Conservation (phyloP, 2,888 invertebrate species). For the Hetaerina titia region DNA sequence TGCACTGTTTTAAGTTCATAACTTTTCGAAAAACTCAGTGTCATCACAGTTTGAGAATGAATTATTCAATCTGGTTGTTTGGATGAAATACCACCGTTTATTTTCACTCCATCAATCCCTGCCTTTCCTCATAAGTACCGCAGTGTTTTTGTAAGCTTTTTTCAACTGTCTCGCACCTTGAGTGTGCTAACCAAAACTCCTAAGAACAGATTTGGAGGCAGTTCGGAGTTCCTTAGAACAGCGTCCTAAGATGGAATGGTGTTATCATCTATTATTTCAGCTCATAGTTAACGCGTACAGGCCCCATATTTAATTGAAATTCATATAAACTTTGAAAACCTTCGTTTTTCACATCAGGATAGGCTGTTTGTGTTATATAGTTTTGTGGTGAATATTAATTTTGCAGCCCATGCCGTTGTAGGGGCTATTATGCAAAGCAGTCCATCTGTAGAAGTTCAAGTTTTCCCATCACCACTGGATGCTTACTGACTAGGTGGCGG, state of each 20-base stretch:
- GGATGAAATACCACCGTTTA: too few relatives aligned
- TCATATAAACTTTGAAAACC: not conserved
- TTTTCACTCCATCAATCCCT: too few relatives aligned
- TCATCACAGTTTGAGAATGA: too few relatives aligned
- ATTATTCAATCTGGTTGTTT: too few relatives aligned
- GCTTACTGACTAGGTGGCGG: not conserved
- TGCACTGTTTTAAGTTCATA: too few relatives aligned
- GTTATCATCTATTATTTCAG: not conserved
- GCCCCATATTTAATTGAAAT: not conserved
- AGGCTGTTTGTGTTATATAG: slow-evolving; percentile 50
- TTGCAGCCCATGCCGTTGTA: not conserved
- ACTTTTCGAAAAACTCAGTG: too few relatives aligned
- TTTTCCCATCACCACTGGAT: slow-evolving; percentile 57
- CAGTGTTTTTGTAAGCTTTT: too few relatives aligned
- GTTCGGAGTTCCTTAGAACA: not conserved
- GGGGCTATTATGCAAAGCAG: slow-evolving; percentile 52
- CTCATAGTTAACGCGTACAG: not conserved
- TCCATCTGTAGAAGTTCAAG: slow-evolving; percentile 49
- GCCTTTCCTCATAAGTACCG: too few relatives aligned
- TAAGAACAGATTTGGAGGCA: not conserved
- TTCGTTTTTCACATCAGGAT: not conserved
- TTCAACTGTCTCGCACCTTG: too few relatives aligned
- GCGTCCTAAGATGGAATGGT: not conserved
- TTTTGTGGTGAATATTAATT: slow-evolving; percentile 47
- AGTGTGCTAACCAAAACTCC: not conserved